Percentiles rank a stretch among this genome's conserved stretches.
These are phyloP conservation scores for Dascyllus trimaculatus DNA, from an alignment of 2,113 vertebrate genomes.

Conservation along the genomic window DNA sequence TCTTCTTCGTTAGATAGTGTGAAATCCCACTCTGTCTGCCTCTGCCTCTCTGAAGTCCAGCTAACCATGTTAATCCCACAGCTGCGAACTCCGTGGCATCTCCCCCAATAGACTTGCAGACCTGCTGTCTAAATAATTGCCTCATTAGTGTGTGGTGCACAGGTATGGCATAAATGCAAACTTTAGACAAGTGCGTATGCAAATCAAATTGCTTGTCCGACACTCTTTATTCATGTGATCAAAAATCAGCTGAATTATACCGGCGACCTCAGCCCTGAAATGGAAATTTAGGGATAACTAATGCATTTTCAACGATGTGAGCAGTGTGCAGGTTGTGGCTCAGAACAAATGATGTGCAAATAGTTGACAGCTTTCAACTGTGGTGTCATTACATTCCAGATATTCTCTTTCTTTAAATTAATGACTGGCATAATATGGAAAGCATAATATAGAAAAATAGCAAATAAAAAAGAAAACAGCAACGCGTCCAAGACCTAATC, in stretches of 20 bases:
- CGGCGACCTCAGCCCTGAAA: slow-evolving; percentile 62
- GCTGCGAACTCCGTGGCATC: slow-evolving; percentile 58
- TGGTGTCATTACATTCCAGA: slow-evolving; percentile 41
- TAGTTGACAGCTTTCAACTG: slow-evolving; percentile 65
- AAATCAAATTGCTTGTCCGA: slow-evolving; percentile 77
- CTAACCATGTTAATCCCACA: slow-evolving; percentile 77
- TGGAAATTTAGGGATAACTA: slow-evolving; percentile 74
- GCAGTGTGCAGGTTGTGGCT: slow-evolving; percentile 47
- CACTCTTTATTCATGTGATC: slow-evolving; percentile 79
- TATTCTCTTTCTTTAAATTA: slow-evolving; percentile 1
- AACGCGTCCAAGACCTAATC: slow-evolving; percentile 22
- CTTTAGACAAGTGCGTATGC: slow-evolving; percentile 76
- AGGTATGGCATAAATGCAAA: slow-evolving; percentile 78
- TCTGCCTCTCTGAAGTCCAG: slow-evolving; percentile 77
- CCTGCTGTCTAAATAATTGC: slow-evolving; percentile 82
- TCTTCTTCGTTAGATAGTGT: slow-evolving; percentile 80
- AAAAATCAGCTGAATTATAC: slow-evolving; percentile 70
- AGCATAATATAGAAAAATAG: neutral
- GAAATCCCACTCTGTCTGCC: slow-evolving; percentile 77
- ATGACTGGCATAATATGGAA: slow-evolving; percentile 1
- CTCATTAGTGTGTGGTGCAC: slow-evolving; percentile 82
- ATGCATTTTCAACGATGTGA: slow-evolving; percentile 71
- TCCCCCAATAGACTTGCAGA: slow-evolving; percentile 64
- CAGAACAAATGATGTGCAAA: slow-evolving; percentile 52
- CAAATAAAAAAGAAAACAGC: neutral